Percentiles rank a stretch among this genome's conserved stretches.
phyloP scores from a whole-genome alignment of 1,140 invertebrate species.

The Episyrphus balteatus region DNA sequence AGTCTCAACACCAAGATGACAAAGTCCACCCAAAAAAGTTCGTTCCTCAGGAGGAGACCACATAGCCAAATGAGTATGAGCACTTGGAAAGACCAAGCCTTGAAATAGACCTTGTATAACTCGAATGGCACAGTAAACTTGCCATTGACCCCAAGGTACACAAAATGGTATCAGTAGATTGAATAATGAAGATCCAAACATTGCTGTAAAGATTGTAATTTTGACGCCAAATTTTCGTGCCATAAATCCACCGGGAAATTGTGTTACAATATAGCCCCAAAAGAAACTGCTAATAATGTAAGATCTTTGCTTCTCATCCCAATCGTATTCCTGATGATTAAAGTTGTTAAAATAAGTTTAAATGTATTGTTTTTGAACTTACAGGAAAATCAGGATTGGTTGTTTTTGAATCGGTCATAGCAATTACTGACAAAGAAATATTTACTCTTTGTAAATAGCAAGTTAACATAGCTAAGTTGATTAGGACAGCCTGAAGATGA shows the following conservation, averaged over 20 bases:
- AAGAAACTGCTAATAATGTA: conserved; percentile 55
- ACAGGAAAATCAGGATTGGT: background rate
- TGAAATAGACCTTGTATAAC: conserved; percentile 66
- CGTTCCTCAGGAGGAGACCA: conserved; percentile 45
- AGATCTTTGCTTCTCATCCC: conserved; percentile 41
- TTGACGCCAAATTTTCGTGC: conserved; percentile 55
- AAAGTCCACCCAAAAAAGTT: conserved; percentile 45
- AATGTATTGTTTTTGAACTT: background rate
- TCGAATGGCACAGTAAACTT: conserved; percentile 47
- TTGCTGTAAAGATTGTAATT: conserved; percentile 22
- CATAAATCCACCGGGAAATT: conserved; percentile 56
- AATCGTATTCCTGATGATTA: conserved; percentile 34
- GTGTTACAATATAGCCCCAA: conserved; percentile 45
- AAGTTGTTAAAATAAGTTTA: background rate
- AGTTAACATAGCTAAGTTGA: conserved; percentile 50
- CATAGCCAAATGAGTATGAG: conserved; percentile 47
- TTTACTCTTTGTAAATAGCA: conserved; percentile 47
- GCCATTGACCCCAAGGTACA: conserved; percentile 41
- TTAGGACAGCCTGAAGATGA: conserved; percentile 52
- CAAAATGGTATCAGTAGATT: conserved; percentile 38
- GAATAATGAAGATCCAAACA: conserved; percentile 33
- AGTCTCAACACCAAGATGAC: conserved; percentile 52
- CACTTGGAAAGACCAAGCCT: conserved; percentile 66
- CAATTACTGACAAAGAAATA: conserved; percentile 51
- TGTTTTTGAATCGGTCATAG: conserved; percentile 17